Base-by-base conservation (phyloP, 2,113 vertebrate species). In the Chelonoidis abingdonii region DNA sequence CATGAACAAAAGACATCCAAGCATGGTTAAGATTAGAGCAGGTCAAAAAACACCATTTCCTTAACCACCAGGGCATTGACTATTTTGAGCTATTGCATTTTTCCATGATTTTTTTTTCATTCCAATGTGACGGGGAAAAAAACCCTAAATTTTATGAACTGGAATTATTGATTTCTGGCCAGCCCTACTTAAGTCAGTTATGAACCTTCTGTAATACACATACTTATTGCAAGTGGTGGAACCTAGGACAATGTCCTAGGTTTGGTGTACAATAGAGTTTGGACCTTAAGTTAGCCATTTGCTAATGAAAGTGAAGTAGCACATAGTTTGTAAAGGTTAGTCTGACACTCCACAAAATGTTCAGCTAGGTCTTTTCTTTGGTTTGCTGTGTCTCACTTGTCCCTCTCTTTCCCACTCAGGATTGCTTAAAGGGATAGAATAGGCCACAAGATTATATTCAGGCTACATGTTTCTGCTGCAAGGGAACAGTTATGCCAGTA, bases 1-100 rank as follows among this genome's bases (percentile, higher is more conserved):
- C 95, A 97, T 88, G 93, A 93, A 94, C 92, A 96, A 93, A 97
- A 96, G 96, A 62, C 80, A 11, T 53, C 12, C 93, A 96, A 93
- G 90, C 83, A 92, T 86, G 90, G 95, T 92, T 95, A 95, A 65
- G 35, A 95, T 29, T 25, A 83, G 25, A 94, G 53, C 80, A 72
- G 52, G 93, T 95, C 96, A 89, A 93, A 94, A 41, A 95, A 92
- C 80, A 19, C 89, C 82, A 75, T 69, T 53, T 87, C 6, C 24
- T 29, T n/a, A n/a, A 21, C 31, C 65, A 31, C 1, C 6, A 69
- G 17, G 17, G 14, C 8, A n/a, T 69, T n/a, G 65, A 69, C 8
- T 69, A 69, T n/a, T 69, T 35, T 69, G 65, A 69, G 62, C 31
- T 5, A 17, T 69, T 69, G 8, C 35, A 16, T 69, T 69, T 69